Evolutionary conservation across 2,113 vertebrate genomes (phyloP), one percentile per base, ranked within the genome.

Genomic region (Rattus norvegicus): DNA sequence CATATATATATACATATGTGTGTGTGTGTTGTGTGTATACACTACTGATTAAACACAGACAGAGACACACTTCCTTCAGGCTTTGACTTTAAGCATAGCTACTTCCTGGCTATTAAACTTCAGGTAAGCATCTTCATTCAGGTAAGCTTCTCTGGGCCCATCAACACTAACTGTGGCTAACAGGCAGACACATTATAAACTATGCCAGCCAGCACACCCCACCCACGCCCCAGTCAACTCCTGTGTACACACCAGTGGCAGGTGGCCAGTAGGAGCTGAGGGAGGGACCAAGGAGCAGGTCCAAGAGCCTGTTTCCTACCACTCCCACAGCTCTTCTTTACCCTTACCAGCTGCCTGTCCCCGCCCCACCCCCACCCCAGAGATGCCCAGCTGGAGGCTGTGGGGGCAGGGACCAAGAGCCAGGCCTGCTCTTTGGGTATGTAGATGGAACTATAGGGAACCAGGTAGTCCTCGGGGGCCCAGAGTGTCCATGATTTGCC

Each of bases 191-290:
- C 17, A 24, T 73, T 36, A 84, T 43, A 90, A 73, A 85, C 61
- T 75, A 70, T 39, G 56, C 2, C 75, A 56, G n/a, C 61, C 54
- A 33, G 56, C 28, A 22, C 19, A 69, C 75, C 63, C 63, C 10
- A 11, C 63, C 63, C 65, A 26, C 3, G 26, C 65, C 56, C 19
- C 88, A 59, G 80, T 47, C 49, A 14, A 30, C 16, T 65, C 43
- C 89, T 76, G n/a, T 54, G 95, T 75, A 92, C 93, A 97, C 92
- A 92, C 9, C 5, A 43, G 28, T 72, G 30, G 28, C 91, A 96
- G 95, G 69, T 97, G 96, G 91, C 89, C 83, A 79, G 91, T 89
- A 77, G 92, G 43, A 90, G 73, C 73, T 83, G 65, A 76, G 73
- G 61, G 67, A 93, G 65, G 69, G 13, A 26, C 59, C 70, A 33